Percentiles rank a stretch among this genome's conserved stretches.
Conservation (phyloP, 2,113 vertebrate species). For the Theristicus caerulescens region DNA sequence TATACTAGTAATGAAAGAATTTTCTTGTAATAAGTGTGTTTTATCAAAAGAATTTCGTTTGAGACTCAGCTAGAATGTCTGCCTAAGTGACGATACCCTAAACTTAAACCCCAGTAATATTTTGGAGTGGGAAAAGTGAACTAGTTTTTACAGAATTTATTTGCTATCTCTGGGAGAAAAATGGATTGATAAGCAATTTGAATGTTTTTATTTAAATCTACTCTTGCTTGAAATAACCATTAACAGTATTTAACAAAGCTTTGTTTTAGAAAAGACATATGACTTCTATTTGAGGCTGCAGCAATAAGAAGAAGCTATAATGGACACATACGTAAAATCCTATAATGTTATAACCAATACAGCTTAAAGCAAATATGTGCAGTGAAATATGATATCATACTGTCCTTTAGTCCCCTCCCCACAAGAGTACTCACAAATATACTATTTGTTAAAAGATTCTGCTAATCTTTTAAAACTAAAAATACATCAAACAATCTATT, state of each 20-base stretch:
- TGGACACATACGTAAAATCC: background rate
- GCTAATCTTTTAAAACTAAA: background rate
- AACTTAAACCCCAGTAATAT: background rate
- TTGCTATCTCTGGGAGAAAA: background rate
- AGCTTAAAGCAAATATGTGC: background rate
- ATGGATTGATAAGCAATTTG: background rate
- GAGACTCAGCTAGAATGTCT: background rate
- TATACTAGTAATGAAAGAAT: background rate
- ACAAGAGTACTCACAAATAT: background rate
- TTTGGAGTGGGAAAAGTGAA: background rate
- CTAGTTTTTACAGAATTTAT: background rate
- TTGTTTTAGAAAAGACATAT: background rate
- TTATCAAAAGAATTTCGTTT: background rate
- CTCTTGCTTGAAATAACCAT: background rate
- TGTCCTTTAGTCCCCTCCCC: background rate
- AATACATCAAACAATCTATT: background rate
- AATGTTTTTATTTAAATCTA: background rate
- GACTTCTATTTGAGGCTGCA: background rate
- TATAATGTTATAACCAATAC: background rate
- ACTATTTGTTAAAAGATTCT: background rate
- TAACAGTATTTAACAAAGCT: background rate
- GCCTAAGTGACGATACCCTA: background rate
- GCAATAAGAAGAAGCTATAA: background rate
- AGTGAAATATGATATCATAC: background rate
- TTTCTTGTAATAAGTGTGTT: background rate